Conservation (phyloP, 2,797 vertebrate genomes). For the Heterohyrax brucei region DNA sequence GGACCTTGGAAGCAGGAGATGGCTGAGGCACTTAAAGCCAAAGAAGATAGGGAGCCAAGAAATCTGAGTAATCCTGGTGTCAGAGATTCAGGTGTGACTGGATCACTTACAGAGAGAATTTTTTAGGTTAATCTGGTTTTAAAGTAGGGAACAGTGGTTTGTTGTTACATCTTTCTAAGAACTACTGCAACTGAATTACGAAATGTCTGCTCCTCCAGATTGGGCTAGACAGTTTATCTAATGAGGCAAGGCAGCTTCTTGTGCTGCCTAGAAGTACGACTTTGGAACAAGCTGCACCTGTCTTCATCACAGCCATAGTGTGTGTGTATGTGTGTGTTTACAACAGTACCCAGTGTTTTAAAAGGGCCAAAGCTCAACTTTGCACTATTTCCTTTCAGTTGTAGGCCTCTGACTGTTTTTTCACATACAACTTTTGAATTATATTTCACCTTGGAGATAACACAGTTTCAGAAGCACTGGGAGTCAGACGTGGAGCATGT, state of each 20-base stretch:
- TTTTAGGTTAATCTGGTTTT: constrained; percentile 21
- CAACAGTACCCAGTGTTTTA: not conserved
- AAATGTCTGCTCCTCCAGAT: not conserved
- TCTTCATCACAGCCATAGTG: not conserved
- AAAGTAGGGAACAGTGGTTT: not conserved
- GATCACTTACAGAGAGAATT: not conserved
- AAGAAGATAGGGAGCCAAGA: not conserved
- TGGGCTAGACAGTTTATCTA: not conserved
- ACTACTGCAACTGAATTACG: constrained; percentile 15
- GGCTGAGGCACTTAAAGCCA: not conserved
- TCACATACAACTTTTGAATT: constrained; percentile 57
- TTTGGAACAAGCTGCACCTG: not conserved
- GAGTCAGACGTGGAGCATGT: not conserved
- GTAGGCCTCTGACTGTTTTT: not conserved
- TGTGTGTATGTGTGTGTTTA: not conserved
- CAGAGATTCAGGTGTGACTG: not conserved
- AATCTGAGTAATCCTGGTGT: not conserved
- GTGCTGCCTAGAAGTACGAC: not conserved
- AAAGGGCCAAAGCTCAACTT: constrained; percentile 39
- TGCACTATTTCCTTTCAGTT: constrained; percentile 33
- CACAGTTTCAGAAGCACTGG: not conserved
- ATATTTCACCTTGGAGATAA: constrained; percentile 22
- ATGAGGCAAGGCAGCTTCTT: not conserved
- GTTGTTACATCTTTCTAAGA: not conserved
- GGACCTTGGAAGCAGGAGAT: not conserved